A percentile compares a stretch with the other conserved stretches of the same genome.
These are phyloP conservation scores for Trididemnum clinides DNA, from an alignment of 23 tunicate genomes.

Conservation along the genomic window DNA sequence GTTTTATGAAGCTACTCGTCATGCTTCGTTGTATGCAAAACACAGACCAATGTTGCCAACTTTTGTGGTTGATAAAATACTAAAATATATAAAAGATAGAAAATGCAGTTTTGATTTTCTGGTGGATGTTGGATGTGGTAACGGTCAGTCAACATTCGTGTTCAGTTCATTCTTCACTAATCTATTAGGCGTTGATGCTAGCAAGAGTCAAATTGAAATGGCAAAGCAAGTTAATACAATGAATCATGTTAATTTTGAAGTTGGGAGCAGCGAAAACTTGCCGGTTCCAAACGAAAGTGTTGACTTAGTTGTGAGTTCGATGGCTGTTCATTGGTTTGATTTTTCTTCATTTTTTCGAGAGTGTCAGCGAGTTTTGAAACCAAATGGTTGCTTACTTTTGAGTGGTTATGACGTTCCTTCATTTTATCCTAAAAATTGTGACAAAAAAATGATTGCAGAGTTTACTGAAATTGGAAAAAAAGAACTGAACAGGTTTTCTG, in stretches of 20 bases:
- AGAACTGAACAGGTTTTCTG: background rate
- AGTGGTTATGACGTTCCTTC: constrained; percentile 30
- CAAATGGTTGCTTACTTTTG: constrained; percentile 34
- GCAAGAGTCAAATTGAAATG: constrained; percentile 38
- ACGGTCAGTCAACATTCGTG: constrained; percentile 34
- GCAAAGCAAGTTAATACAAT: constrained; percentile 25
- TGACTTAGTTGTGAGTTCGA: constrained; percentile 42
- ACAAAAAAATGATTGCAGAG: background rate
- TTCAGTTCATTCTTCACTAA: constrained; percentile 23
- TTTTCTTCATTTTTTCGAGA: constrained; percentile 42
- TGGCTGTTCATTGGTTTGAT: constrained; percentile 72
- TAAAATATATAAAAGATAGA: constrained; percentile 1
- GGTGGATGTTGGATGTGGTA: constrained; percentile 66
- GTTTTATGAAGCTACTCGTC: constrained; percentile 1
- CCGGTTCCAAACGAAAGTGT: constrained; percentile 43
- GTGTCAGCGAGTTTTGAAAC: constrained; percentile 49
- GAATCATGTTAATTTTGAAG: constrained; percentile 16
- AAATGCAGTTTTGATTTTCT: background rate
- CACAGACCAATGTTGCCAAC: constrained; percentile 18
- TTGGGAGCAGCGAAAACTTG: constrained; percentile 31
- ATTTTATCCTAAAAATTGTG: background rate
- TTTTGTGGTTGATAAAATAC: background rate
- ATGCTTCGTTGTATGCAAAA: constrained; percentile 33
- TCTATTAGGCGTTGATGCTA: constrained; percentile 32
- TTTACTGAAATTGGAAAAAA: background rate